Conservation (phyloP, 2,888 invertebrate genomes). For the Byasa hedistus region DNA sequence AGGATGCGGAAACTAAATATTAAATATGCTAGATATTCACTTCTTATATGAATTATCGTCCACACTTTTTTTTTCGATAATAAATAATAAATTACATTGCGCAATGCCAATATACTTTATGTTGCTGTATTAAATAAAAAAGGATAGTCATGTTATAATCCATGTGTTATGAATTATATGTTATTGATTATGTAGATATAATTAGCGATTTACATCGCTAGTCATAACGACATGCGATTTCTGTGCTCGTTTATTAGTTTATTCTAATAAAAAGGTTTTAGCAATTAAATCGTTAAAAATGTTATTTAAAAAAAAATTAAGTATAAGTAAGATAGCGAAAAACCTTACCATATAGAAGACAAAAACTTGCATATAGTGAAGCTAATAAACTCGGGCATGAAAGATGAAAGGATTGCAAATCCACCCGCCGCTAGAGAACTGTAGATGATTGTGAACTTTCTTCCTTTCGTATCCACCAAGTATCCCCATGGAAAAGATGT, state of each 20-base stretch:
- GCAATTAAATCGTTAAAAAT: background rate
- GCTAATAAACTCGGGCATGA: slow-evolving; percentile 81
- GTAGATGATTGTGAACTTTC: slow-evolving; percentile 77
- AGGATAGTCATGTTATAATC: background rate
- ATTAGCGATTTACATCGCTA: background rate
- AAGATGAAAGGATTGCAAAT: slow-evolving; percentile 77
- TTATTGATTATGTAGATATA: background rate
- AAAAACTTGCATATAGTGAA: slow-evolving; percentile 82
- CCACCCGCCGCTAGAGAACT: slow-evolving; percentile 58
- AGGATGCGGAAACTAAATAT: background rate
- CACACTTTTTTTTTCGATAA: too few relatives aligned
- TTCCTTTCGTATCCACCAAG: slow-evolving; percentile 86
- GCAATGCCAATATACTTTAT: too few relatives aligned
- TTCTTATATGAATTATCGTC: background rate
- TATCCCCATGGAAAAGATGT: slow-evolving; percentile 91
- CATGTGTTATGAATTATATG: background rate
- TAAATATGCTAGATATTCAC: background rate
- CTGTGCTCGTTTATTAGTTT: background rate
- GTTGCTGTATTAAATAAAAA: background rate
- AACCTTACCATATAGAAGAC: slow-evolving; percentile 63
- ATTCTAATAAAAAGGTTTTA: background rate
- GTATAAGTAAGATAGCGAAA: background rate
- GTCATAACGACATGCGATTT: background rate
- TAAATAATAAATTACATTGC: too few relatives aligned
- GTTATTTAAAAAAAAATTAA: background rate